Evolutionary conservation across 2,797 vertebrate genomes (phyloP).

Genomic region (Coluber constrictor): DNA sequence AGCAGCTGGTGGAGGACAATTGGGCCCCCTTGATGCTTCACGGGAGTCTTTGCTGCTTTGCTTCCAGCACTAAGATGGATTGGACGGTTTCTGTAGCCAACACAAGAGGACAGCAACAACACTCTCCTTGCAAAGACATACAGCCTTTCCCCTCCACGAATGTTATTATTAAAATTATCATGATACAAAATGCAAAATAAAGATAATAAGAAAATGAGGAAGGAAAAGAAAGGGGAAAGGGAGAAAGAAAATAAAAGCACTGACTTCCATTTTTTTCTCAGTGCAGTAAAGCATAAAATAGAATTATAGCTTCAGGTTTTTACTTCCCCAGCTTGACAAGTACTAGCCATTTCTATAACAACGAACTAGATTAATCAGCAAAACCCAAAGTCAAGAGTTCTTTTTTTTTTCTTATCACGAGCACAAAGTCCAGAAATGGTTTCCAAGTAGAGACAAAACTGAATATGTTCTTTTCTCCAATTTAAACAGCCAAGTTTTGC

Average conservation of each 20-base stretch:
- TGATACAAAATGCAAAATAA: not conserved
- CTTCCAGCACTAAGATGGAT: not conserved
- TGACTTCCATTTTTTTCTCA: not conserved
- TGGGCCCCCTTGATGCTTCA: not conserved
- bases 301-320: not conserved
- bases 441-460: not conserved
- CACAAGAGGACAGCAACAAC: not conserved
- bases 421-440: not conserved
- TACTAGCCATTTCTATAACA: not conserved
- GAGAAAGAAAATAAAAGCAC: not conserved
- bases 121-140: not conserved
- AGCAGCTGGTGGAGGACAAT: not conserved
- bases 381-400: not conserved
- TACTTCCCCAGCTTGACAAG: not conserved
- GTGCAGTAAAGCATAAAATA: not conserved
- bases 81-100: not conserved
- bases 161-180: not conserved
- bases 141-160: not conserved
- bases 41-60: not conserved
- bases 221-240: not conserved
- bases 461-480: not conserved
- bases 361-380: not conserved
- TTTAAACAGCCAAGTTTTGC: not conserved
- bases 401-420: not conserved
- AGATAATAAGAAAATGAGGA: not conserved